phyloP scores from a whole-genome alignment of 2,888 invertebrate genomes.

The Nephrotoma flavescens region DNA sequence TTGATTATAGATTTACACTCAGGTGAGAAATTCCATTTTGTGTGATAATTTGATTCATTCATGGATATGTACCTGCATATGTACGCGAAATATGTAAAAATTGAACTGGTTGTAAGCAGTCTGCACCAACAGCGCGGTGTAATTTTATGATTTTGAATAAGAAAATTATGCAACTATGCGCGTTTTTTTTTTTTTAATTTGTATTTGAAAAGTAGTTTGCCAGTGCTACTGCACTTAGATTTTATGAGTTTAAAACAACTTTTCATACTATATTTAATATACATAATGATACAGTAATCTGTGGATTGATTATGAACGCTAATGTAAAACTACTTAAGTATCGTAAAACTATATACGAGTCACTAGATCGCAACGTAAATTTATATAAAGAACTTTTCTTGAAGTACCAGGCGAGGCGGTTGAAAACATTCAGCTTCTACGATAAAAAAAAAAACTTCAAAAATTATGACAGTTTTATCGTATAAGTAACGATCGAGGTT shows the following conservation, averaged over 20 bases:
- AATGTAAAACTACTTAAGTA: neutral
- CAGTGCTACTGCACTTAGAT: neutral
- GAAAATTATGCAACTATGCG: neutral
- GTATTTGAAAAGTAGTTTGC: neutral
- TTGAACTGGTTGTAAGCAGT: neutral
- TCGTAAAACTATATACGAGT: too few relatives aligned
- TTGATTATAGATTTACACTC: neutral
- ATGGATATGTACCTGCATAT: neutral
- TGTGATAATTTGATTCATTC: neutral
- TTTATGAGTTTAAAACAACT: neutral
- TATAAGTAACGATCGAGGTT: neutral
- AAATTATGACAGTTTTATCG: neutral
- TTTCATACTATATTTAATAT: neutral
- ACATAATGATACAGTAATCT: neutral
- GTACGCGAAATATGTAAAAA: neutral
- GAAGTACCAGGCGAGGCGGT: too few relatives aligned
- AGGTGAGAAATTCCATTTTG: neutral
- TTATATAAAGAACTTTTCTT: too few relatives aligned
- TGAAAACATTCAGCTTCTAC: too few relatives aligned
- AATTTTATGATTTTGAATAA: neutral
- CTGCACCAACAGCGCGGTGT: neutral
- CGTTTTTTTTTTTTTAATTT: neutral
- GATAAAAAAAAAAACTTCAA: neutral
- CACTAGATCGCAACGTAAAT: too few relatives aligned
- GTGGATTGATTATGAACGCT: neutral